Evolutionary conservation across 2,113 vertebrate genomes (phyloP).

Genomic region (Centropus bengalensis): DNA sequence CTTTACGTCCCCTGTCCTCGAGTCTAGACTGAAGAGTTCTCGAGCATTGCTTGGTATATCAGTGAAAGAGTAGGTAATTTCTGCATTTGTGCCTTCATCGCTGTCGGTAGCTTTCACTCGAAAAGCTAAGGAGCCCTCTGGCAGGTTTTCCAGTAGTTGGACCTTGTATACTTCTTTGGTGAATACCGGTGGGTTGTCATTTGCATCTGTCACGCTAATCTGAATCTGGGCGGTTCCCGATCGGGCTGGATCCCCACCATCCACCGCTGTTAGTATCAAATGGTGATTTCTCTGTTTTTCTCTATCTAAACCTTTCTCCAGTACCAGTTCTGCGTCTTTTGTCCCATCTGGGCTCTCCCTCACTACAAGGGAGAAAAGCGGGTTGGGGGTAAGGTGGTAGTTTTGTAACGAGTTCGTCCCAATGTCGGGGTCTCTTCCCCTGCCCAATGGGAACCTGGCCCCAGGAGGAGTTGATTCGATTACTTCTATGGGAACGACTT

Average conservation of each 20-base stretch:
- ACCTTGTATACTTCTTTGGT: conserved; percentile 70
- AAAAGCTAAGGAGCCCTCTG: conserved; percentile 66
- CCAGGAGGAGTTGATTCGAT: conserved; percentile 69
- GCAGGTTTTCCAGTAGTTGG: conserved; percentile 73
- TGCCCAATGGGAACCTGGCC: conserved; percentile 61
- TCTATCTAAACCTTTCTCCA: conserved; percentile 78
- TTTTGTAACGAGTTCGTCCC: conserved; percentile 76
- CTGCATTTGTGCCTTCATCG: conserved; percentile 79
- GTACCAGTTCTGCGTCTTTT: conserved; percentile 68
- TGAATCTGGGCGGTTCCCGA: conserved; percentile 73
- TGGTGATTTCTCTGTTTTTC: conserved; percentile 60
- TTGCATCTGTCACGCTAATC: conserved; percentile 78
- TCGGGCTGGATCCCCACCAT: conserved; percentile 77
- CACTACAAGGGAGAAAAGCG: conserved; percentile 70
- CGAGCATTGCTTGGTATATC: neutral
- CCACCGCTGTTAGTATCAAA: conserved; percentile 77
- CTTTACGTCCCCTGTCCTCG: conserved; percentile 75
- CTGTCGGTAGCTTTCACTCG: conserved; percentile 75
- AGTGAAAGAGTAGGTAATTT: conserved; percentile 74
- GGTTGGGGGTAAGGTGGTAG: conserved; percentile 73
- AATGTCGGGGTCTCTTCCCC: conserved; percentile 70
- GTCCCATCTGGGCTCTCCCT: conserved; percentile 63
- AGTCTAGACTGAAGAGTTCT: conserved; percentile 68
- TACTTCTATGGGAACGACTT: conserved; percentile 63
- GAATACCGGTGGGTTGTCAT: conserved; percentile 81